A percentile compares a stretch with the other conserved stretches of the same genome.
phyloP scores from a whole-genome alignment of 2,797 vertebrate genomes.

The Vultur gryphus region DNA sequence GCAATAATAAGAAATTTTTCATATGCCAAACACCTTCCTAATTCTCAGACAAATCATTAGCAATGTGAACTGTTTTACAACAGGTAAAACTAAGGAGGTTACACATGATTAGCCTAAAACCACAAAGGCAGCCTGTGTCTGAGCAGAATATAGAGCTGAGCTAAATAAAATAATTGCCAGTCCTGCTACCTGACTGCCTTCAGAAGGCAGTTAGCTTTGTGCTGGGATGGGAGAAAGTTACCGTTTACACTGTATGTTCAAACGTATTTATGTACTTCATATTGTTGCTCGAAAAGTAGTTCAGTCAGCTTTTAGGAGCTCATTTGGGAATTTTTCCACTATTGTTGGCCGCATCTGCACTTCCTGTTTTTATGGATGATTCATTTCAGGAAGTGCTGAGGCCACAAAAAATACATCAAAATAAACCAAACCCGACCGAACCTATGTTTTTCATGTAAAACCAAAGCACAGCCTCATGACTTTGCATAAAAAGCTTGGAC shows the following conservation, averaged over 20 bases:
- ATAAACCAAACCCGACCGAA: not conserved
- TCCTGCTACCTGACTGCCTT: not conserved
- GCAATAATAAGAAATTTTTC: not conserved
- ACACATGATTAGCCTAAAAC: conserved; percentile 2
- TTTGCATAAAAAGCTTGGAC: not conserved
- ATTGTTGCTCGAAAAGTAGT: not conserved
- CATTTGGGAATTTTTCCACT: not conserved
- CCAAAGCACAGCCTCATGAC: not conserved
- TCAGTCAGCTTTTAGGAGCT: not conserved
- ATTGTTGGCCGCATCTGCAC: not conserved
- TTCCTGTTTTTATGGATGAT: conserved; percentile 42
- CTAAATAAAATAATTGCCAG: not conserved
- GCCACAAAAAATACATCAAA: not conserved
- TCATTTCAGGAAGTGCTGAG: not conserved
- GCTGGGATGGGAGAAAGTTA: not conserved
- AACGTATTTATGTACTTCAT: not conserved
- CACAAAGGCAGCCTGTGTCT: not conserved
- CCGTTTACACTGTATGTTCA: not conserved
- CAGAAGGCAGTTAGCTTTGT: not conserved
- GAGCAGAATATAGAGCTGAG: not conserved
- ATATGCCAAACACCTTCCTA: not conserved
- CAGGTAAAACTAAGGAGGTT: not conserved
- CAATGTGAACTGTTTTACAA: not conserved
- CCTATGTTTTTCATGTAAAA: not conserved
- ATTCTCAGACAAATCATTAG: not conserved